Conservation (phyloP, 2,888 invertebrate species). For the Drosophila imparisetae region DNA sequence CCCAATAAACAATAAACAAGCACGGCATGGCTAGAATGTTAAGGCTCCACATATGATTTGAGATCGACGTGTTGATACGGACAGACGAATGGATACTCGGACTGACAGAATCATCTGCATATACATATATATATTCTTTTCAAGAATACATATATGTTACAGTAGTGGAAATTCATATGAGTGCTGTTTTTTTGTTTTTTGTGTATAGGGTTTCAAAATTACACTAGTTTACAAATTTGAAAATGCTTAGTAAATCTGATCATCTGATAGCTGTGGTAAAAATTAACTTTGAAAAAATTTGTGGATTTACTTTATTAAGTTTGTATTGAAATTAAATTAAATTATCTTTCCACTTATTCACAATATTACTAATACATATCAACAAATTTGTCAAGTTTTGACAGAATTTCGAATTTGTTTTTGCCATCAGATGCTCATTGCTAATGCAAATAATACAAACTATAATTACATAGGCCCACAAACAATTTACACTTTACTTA, state of each 20-base stretch:
- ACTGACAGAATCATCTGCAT: not conserved
- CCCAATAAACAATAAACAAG: conserved; percentile 14
- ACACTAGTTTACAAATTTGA: conserved; percentile 1
- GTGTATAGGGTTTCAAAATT: not conserved
- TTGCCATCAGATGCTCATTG: not conserved
- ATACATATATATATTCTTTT: not conserved
- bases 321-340: not conserved
- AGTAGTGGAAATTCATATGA: not conserved
- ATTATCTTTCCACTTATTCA: not conserved
- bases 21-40: not conserved
- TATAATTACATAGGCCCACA: conserved; percentile 1
- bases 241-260: not conserved
- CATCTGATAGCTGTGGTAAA: not conserved
- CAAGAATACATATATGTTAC: not conserved
- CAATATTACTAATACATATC: not conserved
- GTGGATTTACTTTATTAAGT: not conserved
- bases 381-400: not conserved
- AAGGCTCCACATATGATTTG: not conserved
- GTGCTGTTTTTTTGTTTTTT: not conserved
- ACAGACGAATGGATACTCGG: not conserved
- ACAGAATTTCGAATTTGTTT: not conserved
- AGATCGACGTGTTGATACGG: not conserved
- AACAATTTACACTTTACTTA: conserved; percentile 1
- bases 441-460: conserved; percentile 2
- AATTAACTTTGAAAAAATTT: not conserved